Evolutionary conservation across 2,888 invertebrate genomes (phyloP).

Genomic region (Stenurella melanura): DNA sequence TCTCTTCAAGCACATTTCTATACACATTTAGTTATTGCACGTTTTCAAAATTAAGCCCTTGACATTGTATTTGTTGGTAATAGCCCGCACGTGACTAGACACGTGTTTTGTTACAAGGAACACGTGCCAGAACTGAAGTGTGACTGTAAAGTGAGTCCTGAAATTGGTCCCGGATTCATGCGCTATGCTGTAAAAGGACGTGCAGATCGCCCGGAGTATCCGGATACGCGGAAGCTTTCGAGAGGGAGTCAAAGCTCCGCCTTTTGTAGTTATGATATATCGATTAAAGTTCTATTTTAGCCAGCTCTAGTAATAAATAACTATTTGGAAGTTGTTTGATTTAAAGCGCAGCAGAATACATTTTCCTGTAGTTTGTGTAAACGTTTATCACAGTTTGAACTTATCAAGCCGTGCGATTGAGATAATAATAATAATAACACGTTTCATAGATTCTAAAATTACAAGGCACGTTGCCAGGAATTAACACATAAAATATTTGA

Average conservation of each 20-base stretch:
- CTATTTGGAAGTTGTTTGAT: background rate
- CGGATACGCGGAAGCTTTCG: conserved; percentile 60
- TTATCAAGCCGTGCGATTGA: too few relatives aligned
- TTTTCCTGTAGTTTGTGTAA: too few relatives aligned
- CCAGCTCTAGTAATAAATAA: background rate
- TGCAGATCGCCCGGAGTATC: conserved; percentile 44
- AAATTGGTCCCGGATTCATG: conserved; percentile 54
- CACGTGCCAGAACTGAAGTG: conserved; percentile 62
- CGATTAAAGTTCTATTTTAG: conserved; percentile 16
- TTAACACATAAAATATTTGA: too few relatives aligned
- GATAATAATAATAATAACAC: too few relatives aligned
- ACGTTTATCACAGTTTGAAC: too few relatives aligned
- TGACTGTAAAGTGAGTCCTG: conserved; percentile 60
- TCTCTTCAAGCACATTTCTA: background rate
- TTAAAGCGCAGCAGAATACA: background rate
- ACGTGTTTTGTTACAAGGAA: conserved; percentile 59
- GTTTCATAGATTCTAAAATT: too few relatives aligned
- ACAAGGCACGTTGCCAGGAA: too few relatives aligned
- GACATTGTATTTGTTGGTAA: conserved; percentile 28
- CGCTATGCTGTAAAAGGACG: conserved; percentile 49
- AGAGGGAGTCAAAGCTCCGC: conserved; percentile 55
- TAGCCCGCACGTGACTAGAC: conserved; percentile 47
- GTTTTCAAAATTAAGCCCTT: conserved; percentile 43
- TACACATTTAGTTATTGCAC: conserved; percentile 25
- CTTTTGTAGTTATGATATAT: conserved; percentile 40